A percentile compares a stretch with the other conserved stretches of the same genome.
These are phyloP conservation scores for Sylvia borin DNA, from an alignment of 2,797 vertebrate species.

Conservation along the genomic window DNA sequence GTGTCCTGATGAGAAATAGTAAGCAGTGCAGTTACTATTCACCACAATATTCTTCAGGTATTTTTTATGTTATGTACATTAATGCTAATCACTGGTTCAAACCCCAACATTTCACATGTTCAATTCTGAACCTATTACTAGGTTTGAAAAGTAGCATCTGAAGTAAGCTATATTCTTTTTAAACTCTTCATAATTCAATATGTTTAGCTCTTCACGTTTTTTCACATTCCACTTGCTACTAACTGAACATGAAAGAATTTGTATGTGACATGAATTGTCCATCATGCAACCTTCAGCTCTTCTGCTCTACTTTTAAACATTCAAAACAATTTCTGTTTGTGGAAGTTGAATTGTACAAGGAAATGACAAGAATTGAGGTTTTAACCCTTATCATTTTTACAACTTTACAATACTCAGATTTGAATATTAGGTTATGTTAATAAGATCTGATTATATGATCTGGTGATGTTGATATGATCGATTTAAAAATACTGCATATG, in stretches of 20 bases:
- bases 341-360: not conserved
- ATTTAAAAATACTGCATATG: not conserved
- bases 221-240: not conserved
- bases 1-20: not conserved
- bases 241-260: not conserved
- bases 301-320: not conserved
- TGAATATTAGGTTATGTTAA: constrained; percentile 8
- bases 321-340: not conserved
- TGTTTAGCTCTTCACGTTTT: not conserved
- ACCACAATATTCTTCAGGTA: not conserved
- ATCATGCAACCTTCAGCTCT: not conserved
- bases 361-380: not conserved
- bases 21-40: not conserved
- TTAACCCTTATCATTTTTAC: not conserved
- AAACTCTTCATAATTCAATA: not conserved
- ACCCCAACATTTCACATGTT: not conserved
- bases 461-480: not conserved
- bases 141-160: not conserved
- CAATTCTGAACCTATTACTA: not conserved
- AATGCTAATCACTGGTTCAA: not conserved
- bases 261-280: not conserved
- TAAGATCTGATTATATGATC: not conserved
- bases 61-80: not conserved
- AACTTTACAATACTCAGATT: not conserved
- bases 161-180: not conserved